Base-by-base conservation (phyloP, 2,888 invertebrate species). In the Poecilus cupreus region DNA sequence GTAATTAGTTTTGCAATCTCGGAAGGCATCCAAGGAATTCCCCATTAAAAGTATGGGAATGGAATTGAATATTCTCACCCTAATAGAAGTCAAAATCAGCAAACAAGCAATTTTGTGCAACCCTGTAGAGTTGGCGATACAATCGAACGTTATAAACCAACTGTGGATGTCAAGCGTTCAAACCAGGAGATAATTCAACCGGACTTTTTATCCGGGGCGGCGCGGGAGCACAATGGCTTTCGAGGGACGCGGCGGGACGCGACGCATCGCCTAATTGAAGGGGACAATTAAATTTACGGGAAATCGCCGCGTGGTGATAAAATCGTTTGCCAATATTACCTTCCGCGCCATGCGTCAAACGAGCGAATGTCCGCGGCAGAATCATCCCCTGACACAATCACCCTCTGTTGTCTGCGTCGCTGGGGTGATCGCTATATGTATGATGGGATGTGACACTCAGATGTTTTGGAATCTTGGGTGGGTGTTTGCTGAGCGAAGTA, bases 271-370 rank as follows among this genome's bases (percentile, higher is more conserved):
- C 72, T 80, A 80, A 80, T 80, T 80, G 80, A 80, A 80, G 80
- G 80, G 72, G 70, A 80, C 80, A 80, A 80, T 80, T 80, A 80
- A 80, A 79, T 79, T 79, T 79, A 79, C 68, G 70, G 79, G 51
- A 79, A 51, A 80, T 80, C 72, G 80, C 24, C 22, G 46, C 46
- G 20, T 16, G 39, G 16, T 54, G 80, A 80, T 80, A 72, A 80
- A 80, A 80, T 72, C 80, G 68, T 54, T 72, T 72, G 72, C 80
- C 80, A 72, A 80, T 57, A 80, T 80, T 80, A 80, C 72, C 43
- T 80, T 80, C 72, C 80, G 72, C 80, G 49, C 20, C 54, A 79
- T 78, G 49, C 78, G 37, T 32, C 32, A 32, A 32, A 32, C 32
- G 32, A 32, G 32, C 32, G 32, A 32, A 32, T 32, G 32, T 32